phyloP scores from a whole-genome alignment of 1,140 invertebrate species.

The Platorchestia sp. region DNA sequence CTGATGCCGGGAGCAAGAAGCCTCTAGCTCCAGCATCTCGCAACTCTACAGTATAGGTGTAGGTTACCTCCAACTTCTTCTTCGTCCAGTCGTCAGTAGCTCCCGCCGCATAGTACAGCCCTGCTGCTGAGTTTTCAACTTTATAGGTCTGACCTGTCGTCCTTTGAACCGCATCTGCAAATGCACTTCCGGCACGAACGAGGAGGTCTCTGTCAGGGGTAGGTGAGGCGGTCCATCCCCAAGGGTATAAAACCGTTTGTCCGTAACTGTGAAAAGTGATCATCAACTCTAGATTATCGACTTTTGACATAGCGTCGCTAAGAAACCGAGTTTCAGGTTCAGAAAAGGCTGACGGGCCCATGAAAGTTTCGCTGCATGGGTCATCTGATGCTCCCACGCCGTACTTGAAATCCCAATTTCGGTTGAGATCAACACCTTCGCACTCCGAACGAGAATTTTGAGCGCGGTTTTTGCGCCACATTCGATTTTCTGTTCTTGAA shows the following conservation, averaged over 20 bases:
- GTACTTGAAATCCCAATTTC: slow-evolving; percentile 72
- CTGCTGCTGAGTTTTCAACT: slow-evolving; percentile 41
- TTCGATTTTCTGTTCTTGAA: slow-evolving; percentile 65
- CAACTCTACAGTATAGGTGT: slow-evolving; percentile 90
- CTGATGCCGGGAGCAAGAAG: slow-evolving; percentile 79
- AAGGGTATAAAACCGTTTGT: slow-evolving; percentile 87
- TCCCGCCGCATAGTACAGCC: slow-evolving; percentile 69
- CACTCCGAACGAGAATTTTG: slow-evolving; percentile 68
- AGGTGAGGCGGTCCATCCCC: slow-evolving; percentile 78
- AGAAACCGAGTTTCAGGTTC: slow-evolving; percentile 70
- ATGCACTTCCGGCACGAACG: neutral
- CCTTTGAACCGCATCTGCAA: slow-evolving; percentile 54
- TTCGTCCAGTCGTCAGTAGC: slow-evolving; percentile 73
- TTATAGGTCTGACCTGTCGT: slow-evolving; percentile 12
- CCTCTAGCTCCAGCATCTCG: slow-evolving; percentile 79
- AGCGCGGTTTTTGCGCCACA: slow-evolving; percentile 68
- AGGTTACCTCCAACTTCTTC: slow-evolving; percentile 84
- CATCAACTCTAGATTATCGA: slow-evolving; percentile 77
- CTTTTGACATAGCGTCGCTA: slow-evolving; percentile 65
- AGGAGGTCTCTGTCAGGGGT: neutral
- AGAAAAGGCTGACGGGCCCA: slow-evolving; percentile 73
- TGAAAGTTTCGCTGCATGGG: slow-evolving; percentile 73
- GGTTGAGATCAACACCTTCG: slow-evolving; percentile 68
- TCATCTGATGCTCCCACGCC: slow-evolving; percentile 78
- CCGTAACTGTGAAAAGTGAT: slow-evolving; percentile 90